Evolutionary conservation across 2,888 invertebrate genomes (phyloP).

Genomic region (Sphaerophoria rueppellii): DNA sequence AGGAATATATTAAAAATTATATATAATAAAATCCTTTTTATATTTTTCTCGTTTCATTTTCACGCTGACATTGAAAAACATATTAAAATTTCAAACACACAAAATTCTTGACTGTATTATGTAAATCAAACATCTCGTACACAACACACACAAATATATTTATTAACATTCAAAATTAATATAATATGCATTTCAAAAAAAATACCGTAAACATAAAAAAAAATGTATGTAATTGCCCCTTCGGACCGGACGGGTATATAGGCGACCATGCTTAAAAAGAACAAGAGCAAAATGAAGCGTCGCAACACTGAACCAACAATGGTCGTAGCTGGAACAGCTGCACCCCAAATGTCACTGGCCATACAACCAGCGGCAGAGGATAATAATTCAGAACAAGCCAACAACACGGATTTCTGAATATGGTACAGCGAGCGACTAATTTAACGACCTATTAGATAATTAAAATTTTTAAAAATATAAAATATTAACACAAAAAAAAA

Average conservation of each 20-base stretch:
- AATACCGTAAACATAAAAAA: constrained; percentile 7
- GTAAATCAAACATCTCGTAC: constrained; percentile 18
- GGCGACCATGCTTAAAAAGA: constrained; percentile 99
- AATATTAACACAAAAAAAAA: background rate
- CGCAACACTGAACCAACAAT: constrained; percentile 95
- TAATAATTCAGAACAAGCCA: constrained; percentile 80
- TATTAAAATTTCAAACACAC: constrained; percentile 14
- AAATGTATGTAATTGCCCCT: constrained; percentile 18
- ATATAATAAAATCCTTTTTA: constrained; percentile 40
- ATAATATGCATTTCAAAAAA: constrained; percentile 23
- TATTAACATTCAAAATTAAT: constrained; percentile 13
- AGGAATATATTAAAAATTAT: constrained; percentile 21
- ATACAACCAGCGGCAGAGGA: constrained; percentile 81
- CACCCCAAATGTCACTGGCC: constrained; percentile 82
- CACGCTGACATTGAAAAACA: constrained; percentile 60
- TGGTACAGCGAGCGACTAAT: constrained; percentile 89
- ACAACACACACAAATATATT: constrained; percentile 58
- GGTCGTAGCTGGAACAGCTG: constrained; percentile 83
- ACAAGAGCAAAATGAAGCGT: constrained; percentile 97
- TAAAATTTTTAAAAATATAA: constrained; percentile 35
- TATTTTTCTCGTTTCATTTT: constrained; percentile 64
- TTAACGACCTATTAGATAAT: constrained; percentile 82
- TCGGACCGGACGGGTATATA: constrained; percentile 82
- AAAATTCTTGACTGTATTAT: constrained; percentile 38
- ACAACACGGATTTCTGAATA: constrained; percentile 86